phyloP scores from a whole-genome alignment of 2,797 vertebrate genomes.

The Muraenolepis orangiensis region DNA sequence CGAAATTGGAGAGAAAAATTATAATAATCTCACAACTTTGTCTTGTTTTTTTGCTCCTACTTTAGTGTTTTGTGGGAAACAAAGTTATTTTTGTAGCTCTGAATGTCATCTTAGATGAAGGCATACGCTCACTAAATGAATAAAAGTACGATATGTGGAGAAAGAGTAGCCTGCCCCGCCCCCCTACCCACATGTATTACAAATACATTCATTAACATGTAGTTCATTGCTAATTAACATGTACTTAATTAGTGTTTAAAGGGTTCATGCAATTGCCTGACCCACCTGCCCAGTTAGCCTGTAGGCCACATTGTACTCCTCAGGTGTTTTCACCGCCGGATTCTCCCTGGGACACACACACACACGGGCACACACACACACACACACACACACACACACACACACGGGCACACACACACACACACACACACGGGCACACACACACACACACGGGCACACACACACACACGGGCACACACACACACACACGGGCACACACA shows the following conservation, averaged over 20 bases:
- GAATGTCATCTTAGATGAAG: not conserved
- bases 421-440: slow-evolving; percentile 1
- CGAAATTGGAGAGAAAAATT: too few species aligned
- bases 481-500: not conserved
- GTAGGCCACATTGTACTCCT: slow-evolving; percentile 78
- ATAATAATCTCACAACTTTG: not conserved
- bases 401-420: slow-evolving; percentile 6
- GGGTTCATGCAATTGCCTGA: slow-evolving; percentile 45
- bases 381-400: slow-evolving; percentile 9
- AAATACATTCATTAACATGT: too few species aligned
- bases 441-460: slow-evolving; percentile 7
- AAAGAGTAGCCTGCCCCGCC: not conserved
- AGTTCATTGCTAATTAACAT: too few species aligned
- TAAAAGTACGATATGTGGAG: not conserved
- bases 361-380: slow-evolving; percentile 1
- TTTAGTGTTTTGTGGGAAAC: too few species aligned
- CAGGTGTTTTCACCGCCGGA: slow-evolving; percentile 68
- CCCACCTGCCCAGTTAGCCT: slow-evolving; percentile 85
- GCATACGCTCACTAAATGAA: not conserved
- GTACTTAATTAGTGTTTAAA: not conserved
- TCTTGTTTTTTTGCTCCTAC: too few species aligned
- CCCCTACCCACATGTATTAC: too few species aligned
- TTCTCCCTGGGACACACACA: slow-evolving; percentile 67
- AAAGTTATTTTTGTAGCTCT: not conserved
- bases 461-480: not conserved